Evolutionary conservation across 37 sponge, comb jelly and placozoan species (phyloP), one percentile per base, ranked within the genome.

Genomic region (Mnemiopsis leidyi): DNA sequence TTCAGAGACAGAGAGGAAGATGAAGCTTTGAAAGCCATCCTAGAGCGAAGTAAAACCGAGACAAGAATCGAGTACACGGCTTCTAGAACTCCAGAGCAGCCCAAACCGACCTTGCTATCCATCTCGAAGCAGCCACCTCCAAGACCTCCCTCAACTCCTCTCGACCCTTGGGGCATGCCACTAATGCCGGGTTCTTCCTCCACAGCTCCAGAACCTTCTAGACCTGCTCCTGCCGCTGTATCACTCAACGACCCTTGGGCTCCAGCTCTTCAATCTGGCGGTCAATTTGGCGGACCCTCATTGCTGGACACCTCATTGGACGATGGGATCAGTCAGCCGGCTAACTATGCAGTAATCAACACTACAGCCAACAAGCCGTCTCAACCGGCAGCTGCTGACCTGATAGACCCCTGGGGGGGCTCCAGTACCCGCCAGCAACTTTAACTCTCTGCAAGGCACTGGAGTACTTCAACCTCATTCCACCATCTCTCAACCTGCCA

Each of bases 11-110:
- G 35, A 38, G 94, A 97, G 67, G 96, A 96, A 83, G 98, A 96
- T 83, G 96, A 95, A 71, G 93, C 77, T 93, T 69, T 96, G 33
- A 77, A 69, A 35, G 93, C 94, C 0, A 96, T 96, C 0, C 36
- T 97, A 23, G 96, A 96, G 37, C 92, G 96, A 33, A 95, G 96
- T 73, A 95, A 95, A 93, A 94, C 39, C 36, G 95, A 95, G 37
- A 38, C 94, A 0, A 39, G 76, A n/a, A n/a, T 83, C 9, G 68
- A 93, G 32, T 71, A 16, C 34, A 34, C 20, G 36, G 76, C 38
- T 92, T 69, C 23, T 35, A 83, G 39, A 25, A 33, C 77, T 71
- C 31, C 33, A 25, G 69, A 24, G 39, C 21, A 0, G 39, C 39
- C 61, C 67, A 69, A 79, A 34, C 76, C 32, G 2, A 76, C 69